These are phyloP conservation scores for Seira sanloemensis DNA, from an alignment of 2,888 invertebrate genomes.

Conservation along the genomic window DNA sequence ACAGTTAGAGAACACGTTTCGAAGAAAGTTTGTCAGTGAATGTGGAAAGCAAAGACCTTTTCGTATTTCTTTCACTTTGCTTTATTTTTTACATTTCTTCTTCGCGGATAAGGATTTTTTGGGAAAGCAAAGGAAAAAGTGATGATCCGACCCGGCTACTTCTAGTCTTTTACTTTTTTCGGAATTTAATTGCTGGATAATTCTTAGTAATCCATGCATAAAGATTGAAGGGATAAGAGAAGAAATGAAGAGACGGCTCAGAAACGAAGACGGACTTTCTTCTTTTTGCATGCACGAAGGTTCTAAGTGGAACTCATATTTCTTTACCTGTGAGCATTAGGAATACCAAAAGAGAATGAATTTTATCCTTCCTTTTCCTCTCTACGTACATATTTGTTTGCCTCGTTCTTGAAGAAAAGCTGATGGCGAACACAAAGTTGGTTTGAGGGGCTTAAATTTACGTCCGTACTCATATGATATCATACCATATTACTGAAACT, in stretches of 20 bases:
- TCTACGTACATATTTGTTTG: too few species aligned
- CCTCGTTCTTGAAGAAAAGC: too few species aligned
- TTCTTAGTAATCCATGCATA: conserved; percentile 62
- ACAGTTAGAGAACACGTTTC: conserved; percentile 57
- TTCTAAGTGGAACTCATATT: conserved; percentile 49
- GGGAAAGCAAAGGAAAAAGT: conserved; percentile 26
- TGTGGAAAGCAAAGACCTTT: conserved; percentile 37
- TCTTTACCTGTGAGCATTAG: conserved; percentile 40
- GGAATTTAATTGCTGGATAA: conserved; percentile 63
- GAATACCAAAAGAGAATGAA: conserved; percentile 36
- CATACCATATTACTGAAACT: too few species aligned
- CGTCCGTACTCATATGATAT: too few species aligned
- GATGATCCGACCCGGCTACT: conserved; percentile 49
- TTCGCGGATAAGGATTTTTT: conserved; percentile 15
- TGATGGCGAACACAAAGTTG: too few species aligned
- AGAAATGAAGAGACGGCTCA: conserved; percentile 49
- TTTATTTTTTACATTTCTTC: conserved; percentile 6
- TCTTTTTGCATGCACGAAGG: too few species aligned
- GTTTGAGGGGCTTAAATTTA: too few species aligned
- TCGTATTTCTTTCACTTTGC: conserved; percentile 22
- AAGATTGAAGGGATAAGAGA: conserved; percentile 55
- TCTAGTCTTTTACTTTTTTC: conserved; percentile 46
- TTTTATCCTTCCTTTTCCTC: conserved; percentile 42
- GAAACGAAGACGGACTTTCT: not conserved
- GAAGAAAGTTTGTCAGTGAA: conserved; percentile 56